Evolutionary conservation across 1,140 invertebrate species (phyloP).

Genomic region (Rhopalosiphum padi): DNA sequence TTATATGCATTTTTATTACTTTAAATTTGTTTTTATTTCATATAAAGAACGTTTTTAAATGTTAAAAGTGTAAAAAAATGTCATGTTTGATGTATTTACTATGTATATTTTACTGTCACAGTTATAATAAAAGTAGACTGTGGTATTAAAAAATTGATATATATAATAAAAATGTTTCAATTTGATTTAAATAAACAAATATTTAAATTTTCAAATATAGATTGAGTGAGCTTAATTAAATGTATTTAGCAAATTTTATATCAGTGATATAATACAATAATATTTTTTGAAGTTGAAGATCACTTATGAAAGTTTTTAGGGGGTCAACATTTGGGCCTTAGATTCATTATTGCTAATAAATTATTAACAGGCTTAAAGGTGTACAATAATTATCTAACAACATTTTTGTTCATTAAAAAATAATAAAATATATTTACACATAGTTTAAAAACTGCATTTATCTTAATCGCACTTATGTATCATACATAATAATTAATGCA

Average conservation of each 20-base stretch:
- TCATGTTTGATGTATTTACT: not conserved
- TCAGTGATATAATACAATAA: not conserved
- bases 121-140: not conserved
- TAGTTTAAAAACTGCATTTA: slow-evolving; percentile 14
- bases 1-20: too few relatives aligned
- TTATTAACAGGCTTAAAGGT: not conserved
- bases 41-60: not conserved
- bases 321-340: not conserved
- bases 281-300: not conserved
- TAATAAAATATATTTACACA: slow-evolving; percentile 53
- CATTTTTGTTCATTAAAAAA: slow-evolving; percentile 48
- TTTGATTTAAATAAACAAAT: not conserved
- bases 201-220: not conserved
- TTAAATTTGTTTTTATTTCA: too few relatives aligned
- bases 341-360: not conserved
- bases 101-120: not conserved
- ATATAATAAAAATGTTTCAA: not conserved
- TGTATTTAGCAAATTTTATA: not conserved
- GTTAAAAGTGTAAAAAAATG: not conserved
- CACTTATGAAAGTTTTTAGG: not conserved
- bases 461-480: slow-evolving; percentile 31
- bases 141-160: not conserved
- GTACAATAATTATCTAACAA: not conserved
- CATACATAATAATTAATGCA: not conserved
- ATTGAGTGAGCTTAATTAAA: not conserved